These are phyloP conservation scores for Hydrochoerus hydrochaeris DNA, from an alignment of 2,113 vertebrate species.

Conservation along the genomic window DNA sequence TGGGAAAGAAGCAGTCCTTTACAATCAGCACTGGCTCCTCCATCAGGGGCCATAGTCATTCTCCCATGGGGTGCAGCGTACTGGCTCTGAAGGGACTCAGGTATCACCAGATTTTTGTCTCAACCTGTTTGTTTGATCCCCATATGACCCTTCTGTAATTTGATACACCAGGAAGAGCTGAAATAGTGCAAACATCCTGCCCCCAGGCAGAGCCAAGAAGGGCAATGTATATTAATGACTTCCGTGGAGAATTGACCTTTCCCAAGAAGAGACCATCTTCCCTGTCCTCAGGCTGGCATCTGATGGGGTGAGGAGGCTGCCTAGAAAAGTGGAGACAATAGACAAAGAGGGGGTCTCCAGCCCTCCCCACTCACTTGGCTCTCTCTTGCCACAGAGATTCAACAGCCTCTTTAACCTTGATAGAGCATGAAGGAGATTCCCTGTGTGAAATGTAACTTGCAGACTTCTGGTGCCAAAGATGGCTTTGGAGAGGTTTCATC, in stretches of 20 bases:
- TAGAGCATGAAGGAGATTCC: not conserved
- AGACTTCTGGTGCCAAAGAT: constrained; percentile 66
- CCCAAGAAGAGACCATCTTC: not conserved
- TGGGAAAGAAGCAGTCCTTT: not conserved
- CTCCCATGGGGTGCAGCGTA: not conserved
- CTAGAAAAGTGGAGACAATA: not conserved
- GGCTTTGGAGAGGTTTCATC: not conserved
- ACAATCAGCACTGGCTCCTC: not conserved
- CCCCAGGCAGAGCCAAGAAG: not conserved
- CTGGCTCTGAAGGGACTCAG: not conserved
- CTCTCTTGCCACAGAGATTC: not conserved
- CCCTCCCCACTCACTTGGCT: too few species aligned
- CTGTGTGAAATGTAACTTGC: not conserved
- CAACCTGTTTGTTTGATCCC: not conserved
- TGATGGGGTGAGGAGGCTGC: not conserved
- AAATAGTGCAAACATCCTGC: not conserved
- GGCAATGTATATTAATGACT: not conserved
- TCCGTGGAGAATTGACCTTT: not conserved
- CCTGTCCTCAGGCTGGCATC: not conserved
- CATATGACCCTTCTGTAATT: not conserved
- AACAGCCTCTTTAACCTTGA: not conserved
- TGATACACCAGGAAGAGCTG: not conserved
- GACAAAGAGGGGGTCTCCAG: not conserved
- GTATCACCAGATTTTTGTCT: not conserved
- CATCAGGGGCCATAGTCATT: fast-evolving